Conservation (phyloP, 2,888 invertebrate genomes). For the Amphimallon solstitiale region DNA sequence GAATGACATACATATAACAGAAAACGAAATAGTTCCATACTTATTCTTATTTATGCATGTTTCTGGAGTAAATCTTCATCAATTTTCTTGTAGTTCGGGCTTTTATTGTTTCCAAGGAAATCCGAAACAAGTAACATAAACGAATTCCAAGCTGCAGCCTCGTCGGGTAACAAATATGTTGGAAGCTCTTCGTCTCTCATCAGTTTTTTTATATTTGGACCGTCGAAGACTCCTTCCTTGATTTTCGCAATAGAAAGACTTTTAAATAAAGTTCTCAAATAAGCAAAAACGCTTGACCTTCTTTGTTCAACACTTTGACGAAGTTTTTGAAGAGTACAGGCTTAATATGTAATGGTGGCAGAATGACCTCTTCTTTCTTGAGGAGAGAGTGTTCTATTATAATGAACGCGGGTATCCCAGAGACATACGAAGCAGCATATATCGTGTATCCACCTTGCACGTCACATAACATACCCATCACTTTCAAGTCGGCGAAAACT, state of each 20-base stretch:
- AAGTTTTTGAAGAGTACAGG: no score
- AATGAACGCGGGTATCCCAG: no score
- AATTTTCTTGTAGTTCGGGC: slow-evolving; percentile 8
- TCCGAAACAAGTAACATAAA: slow-evolving; percentile 15
- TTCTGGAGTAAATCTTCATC: slow-evolving; percentile 21
- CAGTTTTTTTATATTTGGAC: slow-evolving; percentile 4
- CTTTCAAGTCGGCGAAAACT: no score
- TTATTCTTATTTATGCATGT: background rate
- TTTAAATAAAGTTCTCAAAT: no score
- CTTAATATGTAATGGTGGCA: no score
- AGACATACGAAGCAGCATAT: background rate
- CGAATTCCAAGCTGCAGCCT: slow-evolving; percentile 25
- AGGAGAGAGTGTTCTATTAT: no score
- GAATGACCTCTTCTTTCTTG: no score
- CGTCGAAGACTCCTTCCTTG: background rate
- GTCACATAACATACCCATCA: background rate
- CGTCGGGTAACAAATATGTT: slow-evolving; percentile 12
- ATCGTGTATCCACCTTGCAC: slow-evolving; percentile 3
- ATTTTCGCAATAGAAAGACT: background rate
- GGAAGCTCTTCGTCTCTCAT: background rate
- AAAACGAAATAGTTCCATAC: no score
- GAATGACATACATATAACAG: no score
- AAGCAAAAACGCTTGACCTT: no score
- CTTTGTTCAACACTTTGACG: background rate
- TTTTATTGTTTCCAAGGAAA: slow-evolving; percentile 26